phyloP scores from a whole-genome alignment of 37 sponge, comb jelly and placozoan species.

The Crambe crambe region DNA sequence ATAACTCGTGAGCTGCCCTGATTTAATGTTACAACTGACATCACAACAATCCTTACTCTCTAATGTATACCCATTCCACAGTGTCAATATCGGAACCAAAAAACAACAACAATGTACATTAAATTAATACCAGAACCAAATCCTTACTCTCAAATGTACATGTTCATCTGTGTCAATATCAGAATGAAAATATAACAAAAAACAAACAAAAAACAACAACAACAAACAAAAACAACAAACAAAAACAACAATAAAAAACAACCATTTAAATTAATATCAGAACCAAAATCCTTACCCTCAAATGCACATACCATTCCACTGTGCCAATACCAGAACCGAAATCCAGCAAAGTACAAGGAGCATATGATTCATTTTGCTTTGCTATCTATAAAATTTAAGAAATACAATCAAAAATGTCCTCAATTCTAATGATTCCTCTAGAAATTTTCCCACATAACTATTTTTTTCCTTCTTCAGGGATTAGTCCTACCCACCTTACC shows the following conservation, averaged over 20 bases:
- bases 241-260: background rate
- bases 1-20: constrained; percentile 84
- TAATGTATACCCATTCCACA: too few species aligned
- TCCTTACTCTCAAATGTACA: background rate
- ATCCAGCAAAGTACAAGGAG: constrained; percentile 84
- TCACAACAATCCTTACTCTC: too few species aligned
- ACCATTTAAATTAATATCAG: background rate
- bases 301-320: constrained; percentile 89
- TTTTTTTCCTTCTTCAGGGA: too few species aligned
- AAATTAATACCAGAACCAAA: background rate
- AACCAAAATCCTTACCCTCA: background rate
- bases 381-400: constrained; percentile 64
- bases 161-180: background rate
- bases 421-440: too few species aligned
- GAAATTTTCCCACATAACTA: too few species aligned
- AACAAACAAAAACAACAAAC: background rate
- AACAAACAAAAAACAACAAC: too few species aligned
- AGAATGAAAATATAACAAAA: background rate
- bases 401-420: too few species aligned
- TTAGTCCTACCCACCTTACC: too few species aligned
- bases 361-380: constrained; percentile 43
- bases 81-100: too few species aligned
- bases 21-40: too few species aligned
- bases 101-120: constrained; percentile 6
- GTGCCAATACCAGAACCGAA: constrained; percentile 97